Percentiles rank a stretch among this genome's conserved stretches.
Evolutionary conservation across 2,888 invertebrate species (phyloP).

Genomic region (Tromatobia lineatoria): DNA sequence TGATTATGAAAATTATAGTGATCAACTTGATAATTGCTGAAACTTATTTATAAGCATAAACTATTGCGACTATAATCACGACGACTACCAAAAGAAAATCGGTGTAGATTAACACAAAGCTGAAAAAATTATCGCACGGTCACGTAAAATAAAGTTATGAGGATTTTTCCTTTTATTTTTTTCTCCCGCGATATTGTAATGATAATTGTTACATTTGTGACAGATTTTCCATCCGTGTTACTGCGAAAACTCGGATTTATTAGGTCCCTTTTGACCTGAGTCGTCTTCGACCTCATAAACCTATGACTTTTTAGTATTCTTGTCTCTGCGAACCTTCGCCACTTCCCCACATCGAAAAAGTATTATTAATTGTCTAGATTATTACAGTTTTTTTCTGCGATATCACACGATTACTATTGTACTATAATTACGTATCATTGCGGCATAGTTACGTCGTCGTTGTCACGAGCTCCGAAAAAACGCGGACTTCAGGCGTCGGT

Average conservation of each 20-base stretch:
- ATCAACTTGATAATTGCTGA: too few species aligned
- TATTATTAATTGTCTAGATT: conserved; percentile 64
- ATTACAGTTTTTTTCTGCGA: conserved; percentile 19
- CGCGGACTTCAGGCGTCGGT: background rate
- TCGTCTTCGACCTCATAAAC: conserved; percentile 23
- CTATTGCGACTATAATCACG: too few species aligned
- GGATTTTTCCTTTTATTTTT: background rate
- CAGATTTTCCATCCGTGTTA: background rate
- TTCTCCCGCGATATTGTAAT: background rate
- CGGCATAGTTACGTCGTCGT: conserved; percentile 17
- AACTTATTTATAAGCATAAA: too few species aligned
- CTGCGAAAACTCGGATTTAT: conserved; percentile 6
- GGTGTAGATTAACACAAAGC: too few species aligned
- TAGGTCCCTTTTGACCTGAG: conserved; percentile 61
- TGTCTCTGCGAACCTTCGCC: conserved; percentile 25
- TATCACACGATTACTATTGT: conserved; percentile 40
- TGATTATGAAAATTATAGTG: too few species aligned
- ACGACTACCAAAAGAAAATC: too few species aligned
- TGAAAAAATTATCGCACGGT: too few species aligned
- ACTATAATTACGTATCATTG: conserved; percentile 14
- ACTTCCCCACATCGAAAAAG: conserved; percentile 49
- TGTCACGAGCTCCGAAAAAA: background rate
- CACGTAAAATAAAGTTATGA: background rate
- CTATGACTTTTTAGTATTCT: conserved; percentile 51
- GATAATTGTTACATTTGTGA: background rate